Evolutionary conservation across 2,888 invertebrate species (phyloP).

Genomic region (Strigamia maritima): DNA sequence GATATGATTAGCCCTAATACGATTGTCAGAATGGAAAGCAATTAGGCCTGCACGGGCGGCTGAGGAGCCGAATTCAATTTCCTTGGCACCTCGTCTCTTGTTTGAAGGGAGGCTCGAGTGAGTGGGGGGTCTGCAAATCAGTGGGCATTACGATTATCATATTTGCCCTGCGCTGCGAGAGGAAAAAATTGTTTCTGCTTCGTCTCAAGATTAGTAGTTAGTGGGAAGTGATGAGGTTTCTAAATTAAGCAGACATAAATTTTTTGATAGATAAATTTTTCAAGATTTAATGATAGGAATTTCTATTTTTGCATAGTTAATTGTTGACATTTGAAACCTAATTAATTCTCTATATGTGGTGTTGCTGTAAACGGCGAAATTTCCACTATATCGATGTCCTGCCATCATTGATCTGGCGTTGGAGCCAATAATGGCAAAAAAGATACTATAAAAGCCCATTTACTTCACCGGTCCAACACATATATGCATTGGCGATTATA

Average conservation of each 20-base stretch:
- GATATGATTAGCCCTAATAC: constrained; percentile 19
- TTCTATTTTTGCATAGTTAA: no score
- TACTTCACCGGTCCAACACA: no score
- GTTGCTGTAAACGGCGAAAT: no score
- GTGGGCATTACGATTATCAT: constrained; percentile 19
- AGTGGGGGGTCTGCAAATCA: constrained; percentile 16
- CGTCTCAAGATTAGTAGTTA: background rate
- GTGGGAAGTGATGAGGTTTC: background rate
- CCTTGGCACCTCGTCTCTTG: constrained; percentile 19
- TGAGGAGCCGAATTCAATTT: constrained; percentile 19
- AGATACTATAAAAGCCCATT: no score
- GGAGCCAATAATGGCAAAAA: no score
- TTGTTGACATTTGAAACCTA: no score
- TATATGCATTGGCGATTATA: no score
- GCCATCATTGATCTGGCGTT: no score
- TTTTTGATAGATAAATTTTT: background rate
- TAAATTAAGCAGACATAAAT: background rate
- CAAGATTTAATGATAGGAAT: background rate
- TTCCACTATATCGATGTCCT: no score
- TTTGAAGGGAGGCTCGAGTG: constrained; percentile 8
- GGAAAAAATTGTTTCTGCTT: background rate
- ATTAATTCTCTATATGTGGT: no score
- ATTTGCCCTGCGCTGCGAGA: background rate
- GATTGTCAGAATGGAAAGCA: constrained; percentile 20
- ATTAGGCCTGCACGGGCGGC: constrained; percentile 20